Base-by-base conservation (phyloP, 2,797 vertebrate species). In the Apogon talboti region DNA sequence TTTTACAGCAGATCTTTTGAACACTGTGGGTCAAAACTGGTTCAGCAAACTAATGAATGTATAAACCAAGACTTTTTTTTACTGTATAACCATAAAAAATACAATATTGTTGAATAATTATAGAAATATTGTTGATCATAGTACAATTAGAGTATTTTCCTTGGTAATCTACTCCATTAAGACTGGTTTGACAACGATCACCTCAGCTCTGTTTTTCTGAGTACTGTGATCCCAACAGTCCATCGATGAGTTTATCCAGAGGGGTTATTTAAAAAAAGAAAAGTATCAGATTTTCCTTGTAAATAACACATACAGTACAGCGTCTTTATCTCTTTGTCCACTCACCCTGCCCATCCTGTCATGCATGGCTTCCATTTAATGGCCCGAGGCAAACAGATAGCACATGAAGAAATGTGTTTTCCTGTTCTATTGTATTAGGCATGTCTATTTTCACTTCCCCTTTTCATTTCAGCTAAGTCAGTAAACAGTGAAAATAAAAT, bases 281-380 rank as follows among this genome's bases (percentile, higher is more conserved):
- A 67, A n/a, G 24, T 54, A 38, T 61, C 28, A 68, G 1, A 48
- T 66, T 65, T 43, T 6, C 57, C 16, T 28, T 43, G 12, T 5
- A 6, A n/a, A 49, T 41, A 46, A 21, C 24, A 61, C 7, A 8
- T 9, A 57, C 52, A 59, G 7, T 62, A 50, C 33, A 75, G 16
- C 49, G 48, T 60, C 45, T 68, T 41, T 43, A 60, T 53, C 30
- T n/a, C 37, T 71, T 58, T 55, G 54, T 82, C 59, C 19, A 67
- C 71, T 73, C 57, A 66, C 24, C 35, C 73, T 71, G 55, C 50
- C 33, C 62, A 55, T 66, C 33, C 37, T 40, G 24, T 41, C 62
- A 83, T 11, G 75, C 76, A 84, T 79, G 76, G 60, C 68, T 81
- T 64, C 71, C 41, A 57, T 72, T 40, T 52, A 44, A 64, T 58